These are phyloP conservation scores for Neodiprion pinetum DNA, from an alignment of 1,140 invertebrate species.

Conservation along the genomic window DNA sequence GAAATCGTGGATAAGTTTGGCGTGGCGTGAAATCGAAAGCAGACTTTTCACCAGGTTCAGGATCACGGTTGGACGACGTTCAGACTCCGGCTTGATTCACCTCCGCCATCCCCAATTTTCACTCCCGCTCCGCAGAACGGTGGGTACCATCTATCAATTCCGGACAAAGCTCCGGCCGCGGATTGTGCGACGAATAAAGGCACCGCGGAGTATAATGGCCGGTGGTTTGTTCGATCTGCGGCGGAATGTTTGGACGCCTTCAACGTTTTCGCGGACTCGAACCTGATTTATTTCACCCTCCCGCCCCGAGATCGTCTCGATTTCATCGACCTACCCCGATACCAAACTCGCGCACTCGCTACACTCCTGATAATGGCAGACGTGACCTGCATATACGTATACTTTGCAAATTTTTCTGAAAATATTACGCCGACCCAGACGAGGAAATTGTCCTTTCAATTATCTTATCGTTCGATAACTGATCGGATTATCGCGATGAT, in stretches of 20 bases:
- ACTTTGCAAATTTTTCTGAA: too few species aligned
- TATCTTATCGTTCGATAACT: too few species aligned
- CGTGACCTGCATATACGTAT: too few species aligned
- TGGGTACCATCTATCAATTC: constrained; percentile 25
- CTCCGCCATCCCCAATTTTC: not conserved
- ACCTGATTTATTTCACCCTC: not conserved
- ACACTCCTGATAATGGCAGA: too few species aligned
- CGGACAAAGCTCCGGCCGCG: constrained; percentile 17
- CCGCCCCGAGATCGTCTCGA: not conserved
- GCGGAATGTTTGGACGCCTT: constrained; percentile 26
- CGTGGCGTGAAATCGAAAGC: constrained; percentile 4
- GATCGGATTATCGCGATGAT: too few species aligned
- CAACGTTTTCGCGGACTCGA: not conserved
- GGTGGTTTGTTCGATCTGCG: constrained; percentile 24
- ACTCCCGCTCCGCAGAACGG: not conserved
- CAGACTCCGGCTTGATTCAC: too few species aligned
- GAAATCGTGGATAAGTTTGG: not conserved
- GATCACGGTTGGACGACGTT: too few species aligned
- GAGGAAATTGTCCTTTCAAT: too few species aligned
- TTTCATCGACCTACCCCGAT: too few species aligned
- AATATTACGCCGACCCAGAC: too few species aligned
- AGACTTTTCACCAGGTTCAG: not conserved
- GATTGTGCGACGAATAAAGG: constrained; percentile 27
- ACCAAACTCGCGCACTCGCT: too few species aligned
- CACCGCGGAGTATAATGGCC: constrained; percentile 25